phyloP scores from a whole-genome alignment of 2,888 invertebrate species.

The Tanytarsus gracilentus region DNA sequence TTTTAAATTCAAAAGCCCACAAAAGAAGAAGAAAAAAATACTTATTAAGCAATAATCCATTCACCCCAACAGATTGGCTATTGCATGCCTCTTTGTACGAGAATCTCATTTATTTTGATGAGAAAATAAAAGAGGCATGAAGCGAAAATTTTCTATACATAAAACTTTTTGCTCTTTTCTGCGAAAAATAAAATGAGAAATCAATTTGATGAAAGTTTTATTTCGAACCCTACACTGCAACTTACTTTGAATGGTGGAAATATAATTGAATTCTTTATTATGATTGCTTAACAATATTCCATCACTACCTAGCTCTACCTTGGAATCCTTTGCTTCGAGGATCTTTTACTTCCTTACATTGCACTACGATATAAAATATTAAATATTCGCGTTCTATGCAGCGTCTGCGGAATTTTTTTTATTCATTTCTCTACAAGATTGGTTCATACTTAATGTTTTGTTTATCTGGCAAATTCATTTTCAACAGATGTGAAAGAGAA shows the following conservation, averaged over 20 bases:
- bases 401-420: neutral
- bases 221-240: neutral
- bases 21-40: too few species aligned
- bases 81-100: too few species aligned
- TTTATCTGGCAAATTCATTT: neutral
- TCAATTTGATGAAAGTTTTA: constrained; percentile 7
- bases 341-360: neutral
- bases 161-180: neutral
- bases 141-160: neutral
- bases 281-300: constrained; percentile 9
- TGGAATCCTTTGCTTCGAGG: neutral
- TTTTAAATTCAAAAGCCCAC: too few species aligned
- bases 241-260: neutral
- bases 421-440: neutral
- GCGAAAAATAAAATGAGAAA: neutral
- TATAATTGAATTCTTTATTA: constrained; percentile 16
- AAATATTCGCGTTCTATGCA: neutral
- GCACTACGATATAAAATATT: neutral
- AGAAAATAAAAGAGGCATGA: neutral
- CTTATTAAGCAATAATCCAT: too few species aligned
- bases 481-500: too few species aligned
- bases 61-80: too few species aligned
- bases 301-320: neutral
- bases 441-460: neutral
- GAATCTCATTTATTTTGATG: too few species aligned